A percentile compares a stretch with the other conserved stretches of the same genome.
Evolutionary conservation across 2,113 vertebrate genomes (phyloP).

Genomic region (Caranx ignobilis): DNA sequence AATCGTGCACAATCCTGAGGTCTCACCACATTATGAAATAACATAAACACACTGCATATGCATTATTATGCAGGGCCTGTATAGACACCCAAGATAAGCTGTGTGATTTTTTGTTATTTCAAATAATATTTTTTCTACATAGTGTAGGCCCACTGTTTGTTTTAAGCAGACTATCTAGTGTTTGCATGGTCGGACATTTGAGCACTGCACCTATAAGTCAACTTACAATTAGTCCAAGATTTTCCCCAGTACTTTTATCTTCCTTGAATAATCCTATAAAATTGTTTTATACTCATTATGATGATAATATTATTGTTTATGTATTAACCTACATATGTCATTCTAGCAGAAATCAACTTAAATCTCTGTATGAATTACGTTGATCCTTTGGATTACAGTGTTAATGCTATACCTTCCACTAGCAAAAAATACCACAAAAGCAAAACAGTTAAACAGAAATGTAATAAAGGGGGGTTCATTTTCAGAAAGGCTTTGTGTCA

Average conservation of each 20-base stretch:
- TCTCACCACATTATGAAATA: neutral
- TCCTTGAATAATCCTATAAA: no score
- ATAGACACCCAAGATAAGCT: neutral
- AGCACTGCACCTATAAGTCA: neutral
- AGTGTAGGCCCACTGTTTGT: neutral
- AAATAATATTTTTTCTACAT: neutral
- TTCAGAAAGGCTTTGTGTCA: neutral
- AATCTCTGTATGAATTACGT: neutral
- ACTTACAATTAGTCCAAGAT: neutral
- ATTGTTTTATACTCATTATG: neutral
- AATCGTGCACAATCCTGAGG: neutral
- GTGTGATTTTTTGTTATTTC: neutral
- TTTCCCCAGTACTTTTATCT: neutral
- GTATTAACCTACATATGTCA: neutral
- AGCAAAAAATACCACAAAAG: neutral
- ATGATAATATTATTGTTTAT: neutral
- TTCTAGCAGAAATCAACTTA: neutral
- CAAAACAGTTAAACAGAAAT: neutral
- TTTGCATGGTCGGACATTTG: neutral
- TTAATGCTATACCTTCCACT: neutral
- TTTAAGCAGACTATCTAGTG: neutral
- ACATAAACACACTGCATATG: neutral
- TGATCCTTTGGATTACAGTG: neutral
- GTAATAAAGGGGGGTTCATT: neutral
- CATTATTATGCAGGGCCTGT: neutral